Conservation (phyloP, 2,888 invertebrate genomes). For the Amblyjoppa fuscipennis region DNA sequence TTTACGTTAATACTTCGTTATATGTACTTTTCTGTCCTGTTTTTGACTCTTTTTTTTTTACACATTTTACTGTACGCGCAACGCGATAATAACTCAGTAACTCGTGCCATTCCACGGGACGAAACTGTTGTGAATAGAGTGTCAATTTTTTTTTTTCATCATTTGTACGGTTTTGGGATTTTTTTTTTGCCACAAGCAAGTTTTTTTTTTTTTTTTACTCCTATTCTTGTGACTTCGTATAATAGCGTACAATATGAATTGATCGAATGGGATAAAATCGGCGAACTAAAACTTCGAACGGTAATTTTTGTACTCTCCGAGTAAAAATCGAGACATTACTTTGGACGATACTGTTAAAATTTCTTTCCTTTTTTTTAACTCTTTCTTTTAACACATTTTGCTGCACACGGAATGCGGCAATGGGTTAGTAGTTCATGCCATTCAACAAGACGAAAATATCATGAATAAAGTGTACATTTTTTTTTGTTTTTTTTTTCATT, state of each 20-base stretch:
- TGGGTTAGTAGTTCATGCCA: slow-evolving; percentile 55
- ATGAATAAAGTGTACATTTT: slow-evolving; percentile 42
- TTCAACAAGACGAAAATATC: slow-evolving; percentile 43
- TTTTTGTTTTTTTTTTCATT: neutral
- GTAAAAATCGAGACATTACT: neutral
- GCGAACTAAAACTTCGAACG: neutral
- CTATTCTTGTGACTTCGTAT: slow-evolving; percentile 58
- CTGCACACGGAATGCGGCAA: neutral
- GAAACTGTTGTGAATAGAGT: slow-evolving; percentile 26
- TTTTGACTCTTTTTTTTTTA: neutral
- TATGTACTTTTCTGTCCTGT: slow-evolving; percentile 19
- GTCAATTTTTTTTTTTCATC: slow-evolving; percentile 14
- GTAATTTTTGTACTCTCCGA: neutral
- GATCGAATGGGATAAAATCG: neutral
- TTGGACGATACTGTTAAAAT: neutral
- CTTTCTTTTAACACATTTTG: neutral
- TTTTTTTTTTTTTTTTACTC: slow-evolving; percentile 46
- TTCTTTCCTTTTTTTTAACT: neutral
- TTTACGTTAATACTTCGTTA: slow-evolving; percentile 2
- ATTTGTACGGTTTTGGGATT: neutral
- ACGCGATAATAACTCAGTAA: slow-evolving; percentile 9
- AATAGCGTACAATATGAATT: slow-evolving; percentile 34
- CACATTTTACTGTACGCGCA: neutral
- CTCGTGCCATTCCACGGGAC: slow-evolving; percentile 60
- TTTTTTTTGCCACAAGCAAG: slow-evolving; percentile 35